Base-by-base conservation (phyloP, 2,113 vertebrate genomes). In the Meles meles region DNA sequence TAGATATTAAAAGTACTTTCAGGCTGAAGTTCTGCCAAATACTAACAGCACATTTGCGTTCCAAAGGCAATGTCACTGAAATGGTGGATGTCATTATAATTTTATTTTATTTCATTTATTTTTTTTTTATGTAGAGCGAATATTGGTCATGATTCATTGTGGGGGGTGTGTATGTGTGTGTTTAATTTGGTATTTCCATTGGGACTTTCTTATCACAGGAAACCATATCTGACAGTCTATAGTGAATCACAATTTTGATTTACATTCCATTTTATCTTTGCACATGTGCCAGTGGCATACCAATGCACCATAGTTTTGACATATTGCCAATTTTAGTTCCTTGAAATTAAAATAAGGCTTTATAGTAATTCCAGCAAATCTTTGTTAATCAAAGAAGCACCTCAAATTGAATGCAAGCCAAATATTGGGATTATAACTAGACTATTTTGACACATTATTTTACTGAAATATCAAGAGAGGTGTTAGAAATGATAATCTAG, bases 201-300 rank as follows among this genome's bases (percentile, higher is more conserved):
- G 61, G 82, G 82, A 96, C 98, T 98, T 95, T 94, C 93, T 98
- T 98, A 96, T 98, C 97, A 98, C 74, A 72, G 76, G 55, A 96
- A 97, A 96, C 84, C 82, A 27, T 97, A 97, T 98, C 97, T 97
- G 96, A 98, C 90, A 97, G 85, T 86, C 79, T 96, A 27, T 72
- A 92, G 83, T 63, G 87, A 90, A 97, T 97, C 88, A 94, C 63
- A 96, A 69, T 96, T 97, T 97, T 97, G 57, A 97, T 97, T 97
- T 96, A 44, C 42, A 37, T 92, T 88, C 87, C 92, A 95, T 96
- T 88, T 89, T 49, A 21, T 93, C 20, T 92, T 42, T 90, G n/a
- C 49, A 69, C 6, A 4, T 25, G 86, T 89, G 87, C 85, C 80
- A 94, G 71, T 84, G 93, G 85, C 88, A 93, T 96, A 93, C 95